phyloP scores from a whole-genome alignment of 2,888 invertebrate genomes.

The Pedicia rivosa region DNA sequence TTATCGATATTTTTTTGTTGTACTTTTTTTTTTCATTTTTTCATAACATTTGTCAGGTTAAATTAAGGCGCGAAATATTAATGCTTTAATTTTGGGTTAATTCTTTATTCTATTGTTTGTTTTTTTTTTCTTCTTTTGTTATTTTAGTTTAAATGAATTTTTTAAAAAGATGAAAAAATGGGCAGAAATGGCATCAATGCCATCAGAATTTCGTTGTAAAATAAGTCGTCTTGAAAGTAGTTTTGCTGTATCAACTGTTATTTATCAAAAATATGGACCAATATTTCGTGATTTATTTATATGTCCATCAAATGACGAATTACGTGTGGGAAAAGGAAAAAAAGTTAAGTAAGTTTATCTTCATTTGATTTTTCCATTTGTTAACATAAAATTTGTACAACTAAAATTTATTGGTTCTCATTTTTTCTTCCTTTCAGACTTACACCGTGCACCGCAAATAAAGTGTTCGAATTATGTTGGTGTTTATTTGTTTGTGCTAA shows the following conservation, averaged over 20 bases:
- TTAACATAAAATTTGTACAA: constrained; percentile 1
- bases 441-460: constrained; percentile 61
- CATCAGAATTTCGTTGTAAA: constrained; percentile 65
- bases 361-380: constrained; percentile 4
- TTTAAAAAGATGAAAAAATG: constrained; percentile 89
- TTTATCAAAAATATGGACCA: constrained; percentile 81
- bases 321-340: constrained; percentile 17
- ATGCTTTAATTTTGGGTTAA: no score
- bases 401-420: constrained; percentile 2
- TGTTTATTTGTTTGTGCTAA: constrained; percentile 80
- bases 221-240: constrained; percentile 75
- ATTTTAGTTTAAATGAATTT: constrained; percentile 74
- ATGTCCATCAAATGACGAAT: constrained; percentile 33
- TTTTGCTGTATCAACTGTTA: constrained; percentile 85
- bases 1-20: no score
- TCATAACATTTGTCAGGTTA: no score
- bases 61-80: no score
- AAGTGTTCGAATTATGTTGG: constrained; percentile 89
- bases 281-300: constrained; percentile 79
- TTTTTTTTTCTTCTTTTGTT: constrained; percentile 9
- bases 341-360: constrained; percentile 22
- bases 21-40: no score
- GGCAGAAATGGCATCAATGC: constrained; percentile 85
- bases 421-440: constrained; percentile 33
- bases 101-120: not conserved